A percentile compares a stretch with the other conserved stretches of the same genome.
Evolutionary conservation across 2,888 invertebrate genomes (phyloP).

Genomic region (Melipona beecheii): DNA sequence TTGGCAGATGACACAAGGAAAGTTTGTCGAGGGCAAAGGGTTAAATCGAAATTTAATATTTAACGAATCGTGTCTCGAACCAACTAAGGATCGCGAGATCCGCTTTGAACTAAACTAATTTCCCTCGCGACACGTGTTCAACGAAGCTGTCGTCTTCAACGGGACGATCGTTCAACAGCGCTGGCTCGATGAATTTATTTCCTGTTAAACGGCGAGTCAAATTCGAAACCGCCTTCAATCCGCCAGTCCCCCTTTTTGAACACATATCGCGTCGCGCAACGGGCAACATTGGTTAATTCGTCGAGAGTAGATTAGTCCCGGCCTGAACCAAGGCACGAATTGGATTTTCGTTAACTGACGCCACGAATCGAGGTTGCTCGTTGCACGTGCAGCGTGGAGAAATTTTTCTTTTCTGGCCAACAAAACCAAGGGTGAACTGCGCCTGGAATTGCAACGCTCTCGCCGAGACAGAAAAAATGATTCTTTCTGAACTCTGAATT

Average conservation of each 20-base stretch:
- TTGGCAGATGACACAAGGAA: too few relatives aligned
- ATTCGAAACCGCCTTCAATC: conserved; percentile 3
- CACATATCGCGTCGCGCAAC: neutral
- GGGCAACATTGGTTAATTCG: neutral
- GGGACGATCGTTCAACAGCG: neutral
- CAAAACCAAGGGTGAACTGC: too few relatives aligned
- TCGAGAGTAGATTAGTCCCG: neutral
- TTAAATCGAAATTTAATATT: too few relatives aligned
- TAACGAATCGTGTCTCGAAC: too few relatives aligned
- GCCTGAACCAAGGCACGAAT: neutral
- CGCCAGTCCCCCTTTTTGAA: neutral
- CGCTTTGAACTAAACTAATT: too few relatives aligned
- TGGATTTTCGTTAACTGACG: neutral
- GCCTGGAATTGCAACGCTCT: too few relatives aligned
- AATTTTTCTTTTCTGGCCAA: neutral
- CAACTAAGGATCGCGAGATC: too few relatives aligned
- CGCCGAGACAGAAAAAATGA: too few relatives aligned
- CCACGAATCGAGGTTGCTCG: neutral
- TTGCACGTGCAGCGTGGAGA: neutral
- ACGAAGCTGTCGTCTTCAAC: neutral
- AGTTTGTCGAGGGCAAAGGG: too few relatives aligned
- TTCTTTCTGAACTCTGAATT: too few relatives aligned
- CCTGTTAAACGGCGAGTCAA: neutral
- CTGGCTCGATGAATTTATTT: too few relatives aligned
- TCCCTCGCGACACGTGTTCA: too few relatives aligned